Percentiles rank a stretch among this genome's conserved stretches.
phyloP scores from a whole-genome alignment of 1,140 invertebrate species.

The Drosophila repletoides region DNA sequence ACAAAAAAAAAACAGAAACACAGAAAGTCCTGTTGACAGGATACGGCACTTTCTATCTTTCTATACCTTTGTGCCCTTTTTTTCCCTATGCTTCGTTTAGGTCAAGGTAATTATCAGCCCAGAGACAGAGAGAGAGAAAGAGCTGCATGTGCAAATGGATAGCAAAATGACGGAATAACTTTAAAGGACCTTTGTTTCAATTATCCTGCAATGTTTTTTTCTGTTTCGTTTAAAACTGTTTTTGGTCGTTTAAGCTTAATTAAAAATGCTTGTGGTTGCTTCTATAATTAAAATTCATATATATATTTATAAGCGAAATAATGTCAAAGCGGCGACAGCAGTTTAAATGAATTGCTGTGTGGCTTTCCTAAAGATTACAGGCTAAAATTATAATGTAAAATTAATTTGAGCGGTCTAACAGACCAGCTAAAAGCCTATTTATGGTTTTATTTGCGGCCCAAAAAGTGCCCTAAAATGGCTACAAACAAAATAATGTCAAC shows the following conservation, averaged over 20 bases:
- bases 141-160: conserved; percentile 17
- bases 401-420: no score
- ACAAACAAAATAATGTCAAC: no score
- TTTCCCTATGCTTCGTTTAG: background rate
- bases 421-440: no score
- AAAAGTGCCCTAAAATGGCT: no score
- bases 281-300: conserved; percentile 11
- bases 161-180: conserved; percentile 3
- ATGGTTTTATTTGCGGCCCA: no score
- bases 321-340: no score
- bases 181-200: conserved; percentile 33
- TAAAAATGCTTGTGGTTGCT: conserved; percentile 39
- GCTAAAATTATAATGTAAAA: no score
- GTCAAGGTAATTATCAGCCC: conserved; percentile 33
- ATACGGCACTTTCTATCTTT: background rate
- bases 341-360: no score
- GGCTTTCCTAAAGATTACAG: no score
- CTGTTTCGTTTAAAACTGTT: background rate
- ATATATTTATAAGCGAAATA: background rate
- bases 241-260: conserved; percentile 34
- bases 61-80: background rate
- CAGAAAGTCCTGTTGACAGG: conserved; percentile 23
- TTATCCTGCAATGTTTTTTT: conserved; percentile 31
- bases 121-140: no score
- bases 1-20: background rate